Percentiles rank a stretch among this genome's conserved stretches.
phyloP scores from a whole-genome alignment of 2,888 invertebrate species.

The Xylota sylvarum region DNA sequence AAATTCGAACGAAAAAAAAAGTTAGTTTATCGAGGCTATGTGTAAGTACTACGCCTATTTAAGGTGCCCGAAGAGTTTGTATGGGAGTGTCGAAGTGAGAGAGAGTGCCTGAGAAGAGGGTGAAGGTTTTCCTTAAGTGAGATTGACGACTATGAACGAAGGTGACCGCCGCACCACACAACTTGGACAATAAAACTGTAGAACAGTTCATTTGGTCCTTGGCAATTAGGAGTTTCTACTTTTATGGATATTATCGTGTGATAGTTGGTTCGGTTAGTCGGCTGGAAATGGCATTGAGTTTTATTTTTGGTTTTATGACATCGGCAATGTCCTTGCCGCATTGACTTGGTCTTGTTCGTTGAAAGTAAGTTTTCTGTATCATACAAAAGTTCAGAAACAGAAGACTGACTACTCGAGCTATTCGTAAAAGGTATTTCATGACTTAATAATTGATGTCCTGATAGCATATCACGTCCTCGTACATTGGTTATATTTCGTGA shows the following conservation, averaged over 20 bases:
- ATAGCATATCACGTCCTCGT: not conserved
- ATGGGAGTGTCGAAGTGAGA: conserved; percentile 42
- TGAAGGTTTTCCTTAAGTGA: conserved; percentile 49
- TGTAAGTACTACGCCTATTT: conserved; percentile 57
- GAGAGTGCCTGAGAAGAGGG: conserved; percentile 7
- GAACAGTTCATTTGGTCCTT: conserved; percentile 37
- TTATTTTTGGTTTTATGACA: not conserved
- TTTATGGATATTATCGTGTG: conserved; percentile 8
- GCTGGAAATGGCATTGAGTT: not conserved
- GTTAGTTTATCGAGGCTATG: conserved; percentile 25
- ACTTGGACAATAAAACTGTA: conserved; percentile 28
- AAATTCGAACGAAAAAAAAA: conserved; percentile 31
- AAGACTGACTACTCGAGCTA: too few species aligned
- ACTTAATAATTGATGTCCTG: too few species aligned
- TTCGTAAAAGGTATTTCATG: too few species aligned
- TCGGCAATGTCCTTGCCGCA: conserved; percentile 25
- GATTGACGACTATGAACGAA: conserved; percentile 19
- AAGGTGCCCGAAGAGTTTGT: conserved; percentile 38
- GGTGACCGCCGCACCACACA: conserved; percentile 3
- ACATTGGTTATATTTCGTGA: too few species aligned
- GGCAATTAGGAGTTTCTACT: conserved; percentile 30
- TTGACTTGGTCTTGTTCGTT: not conserved
- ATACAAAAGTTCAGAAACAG: not conserved
- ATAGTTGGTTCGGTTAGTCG: not conserved
- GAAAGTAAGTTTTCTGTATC: conserved; percentile 18